A percentile compares a stretch with the other conserved stretches of the same genome.
These are phyloP conservation scores for Drosophila prolongata DNA, from an alignment of 2,888 invertebrate species.

Conservation along the genomic window DNA sequence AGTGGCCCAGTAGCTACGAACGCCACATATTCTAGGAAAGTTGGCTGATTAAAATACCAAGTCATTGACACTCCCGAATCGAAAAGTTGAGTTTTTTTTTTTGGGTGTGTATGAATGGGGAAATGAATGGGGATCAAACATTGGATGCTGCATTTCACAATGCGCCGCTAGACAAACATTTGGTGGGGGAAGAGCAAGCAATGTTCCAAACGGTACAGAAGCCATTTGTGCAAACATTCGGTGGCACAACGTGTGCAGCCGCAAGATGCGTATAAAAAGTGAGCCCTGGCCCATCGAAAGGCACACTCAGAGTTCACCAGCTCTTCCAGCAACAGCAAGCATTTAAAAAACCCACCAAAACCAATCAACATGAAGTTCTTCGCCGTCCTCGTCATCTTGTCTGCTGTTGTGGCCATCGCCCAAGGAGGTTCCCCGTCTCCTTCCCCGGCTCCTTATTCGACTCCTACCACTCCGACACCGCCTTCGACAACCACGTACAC, in stretches of 20 bases:
- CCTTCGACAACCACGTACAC: slow-evolving; percentile 43
- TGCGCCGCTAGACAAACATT: slow-evolving; percentile 30
- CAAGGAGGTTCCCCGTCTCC: not conserved
- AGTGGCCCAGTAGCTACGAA: slow-evolving; percentile 85
- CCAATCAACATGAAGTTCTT: slow-evolving; percentile 57
- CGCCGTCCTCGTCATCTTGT: slow-evolving; percentile 42
- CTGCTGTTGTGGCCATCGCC: slow-evolving; percentile 19
- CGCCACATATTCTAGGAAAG: slow-evolving; percentile 73
- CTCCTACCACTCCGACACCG: not conserved
- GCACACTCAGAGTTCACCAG: slow-evolving; percentile 52
- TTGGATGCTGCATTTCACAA: slow-evolving; percentile 52
- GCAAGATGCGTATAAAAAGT: slow-evolving; percentile 51
- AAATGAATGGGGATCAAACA: slow-evolving; percentile 23
- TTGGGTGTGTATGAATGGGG: not conserved
- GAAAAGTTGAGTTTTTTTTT: not conserved
- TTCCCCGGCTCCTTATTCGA: not conserved
- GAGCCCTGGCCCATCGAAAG: slow-evolving; percentile 23
- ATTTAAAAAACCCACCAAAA: slow-evolving; percentile 3
- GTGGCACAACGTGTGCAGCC: slow-evolving; percentile 5
- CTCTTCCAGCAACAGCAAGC: slow-evolving; percentile 35
- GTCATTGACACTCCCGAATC: slow-evolving; percentile 24
- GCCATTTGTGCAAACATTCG: slow-evolving; percentile 58
- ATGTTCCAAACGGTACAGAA: not conserved
- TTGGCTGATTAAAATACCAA: not conserved
- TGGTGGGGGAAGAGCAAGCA: slow-evolving; percentile 2